Evolutionary conservation across 1,140 invertebrate genomes (phyloP).

Genomic region (Drosophila yakuba): DNA sequence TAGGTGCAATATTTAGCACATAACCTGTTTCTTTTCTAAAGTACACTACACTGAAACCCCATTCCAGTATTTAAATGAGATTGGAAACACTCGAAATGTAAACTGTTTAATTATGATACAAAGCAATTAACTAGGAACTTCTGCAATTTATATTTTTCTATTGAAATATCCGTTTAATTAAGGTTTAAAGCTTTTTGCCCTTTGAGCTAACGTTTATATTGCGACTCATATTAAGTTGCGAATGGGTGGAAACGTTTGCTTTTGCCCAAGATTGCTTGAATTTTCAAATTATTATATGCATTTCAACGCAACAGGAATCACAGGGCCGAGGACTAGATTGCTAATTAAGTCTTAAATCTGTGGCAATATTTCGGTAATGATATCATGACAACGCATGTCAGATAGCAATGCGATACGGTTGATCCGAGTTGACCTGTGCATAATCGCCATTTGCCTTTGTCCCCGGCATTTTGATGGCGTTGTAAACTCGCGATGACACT

Average conservation of each 20-base stretch:
- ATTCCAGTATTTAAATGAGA: background rate
- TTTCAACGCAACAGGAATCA: background rate
- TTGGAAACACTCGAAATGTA: background rate
- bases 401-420: conserved; percentile 3
- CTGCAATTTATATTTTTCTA: background rate
- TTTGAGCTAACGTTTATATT: background rate
- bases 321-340: background rate
- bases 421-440: conserved; percentile 28
- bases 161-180: conserved; percentile 20
- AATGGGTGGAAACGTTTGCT: background rate
- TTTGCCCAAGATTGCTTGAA: background rate
- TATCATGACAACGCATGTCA: conserved; percentile 1
- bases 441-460: conserved; percentile 31
- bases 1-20: background rate
- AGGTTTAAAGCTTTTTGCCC: conserved; percentile 5
- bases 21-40: too few species aligned
- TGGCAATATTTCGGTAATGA: conserved; percentile 20
- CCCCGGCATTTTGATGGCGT: conserved; percentile 25
- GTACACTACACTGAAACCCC: background rate
- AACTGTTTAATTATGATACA: conserved; percentile 1
- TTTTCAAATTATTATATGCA: conserved; percentile 4
- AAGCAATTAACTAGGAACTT: background rate
- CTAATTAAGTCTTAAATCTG: conserved; percentile 25
- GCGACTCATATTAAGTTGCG: background rate
- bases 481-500: conserved; percentile 40